These are phyloP conservation scores for Pyrrhosoma nymphula DNA, from an alignment of 2,888 invertebrate genomes.

Conservation along the genomic window DNA sequence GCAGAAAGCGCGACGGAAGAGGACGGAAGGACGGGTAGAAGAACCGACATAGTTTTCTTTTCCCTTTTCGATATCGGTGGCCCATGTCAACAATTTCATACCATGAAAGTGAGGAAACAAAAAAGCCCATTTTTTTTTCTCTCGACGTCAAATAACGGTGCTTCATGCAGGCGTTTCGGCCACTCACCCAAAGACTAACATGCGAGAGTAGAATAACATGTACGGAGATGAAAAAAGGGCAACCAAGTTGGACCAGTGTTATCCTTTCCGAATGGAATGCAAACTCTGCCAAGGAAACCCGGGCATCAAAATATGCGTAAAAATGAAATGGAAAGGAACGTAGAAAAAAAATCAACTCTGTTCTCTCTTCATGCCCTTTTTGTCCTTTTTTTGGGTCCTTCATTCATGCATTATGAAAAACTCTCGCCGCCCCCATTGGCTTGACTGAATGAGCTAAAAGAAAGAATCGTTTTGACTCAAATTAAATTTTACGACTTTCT, in stretches of 20 bases:
- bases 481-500: constrained; percentile 23
- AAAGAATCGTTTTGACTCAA: constrained; percentile 29
- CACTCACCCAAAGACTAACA: neutral
- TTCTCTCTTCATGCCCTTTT: neutral
- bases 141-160: neutral
- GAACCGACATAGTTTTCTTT: constrained; percentile 45
- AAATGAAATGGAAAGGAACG: constrained; percentile 38
- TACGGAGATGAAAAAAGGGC: neutral
- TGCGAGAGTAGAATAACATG: constrained; percentile 38
- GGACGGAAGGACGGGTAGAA: neutral
- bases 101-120: neutral
- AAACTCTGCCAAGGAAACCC: constrained; percentile 28
- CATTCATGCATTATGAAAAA: constrained; percentile 33
- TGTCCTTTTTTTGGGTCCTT: neutral
- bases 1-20: neutral
- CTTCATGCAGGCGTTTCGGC: neutral
- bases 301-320: constrained; percentile 32
- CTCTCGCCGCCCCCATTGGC: neutral
- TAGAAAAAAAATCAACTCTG: neutral
- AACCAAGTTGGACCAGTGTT: constrained; percentile 16
- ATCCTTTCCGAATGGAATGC: constrained; percentile 41
- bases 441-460: neutral
- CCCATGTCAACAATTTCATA: constrained; percentile 34
- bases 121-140: neutral
- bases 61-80: constrained; percentile 36